A percentile compares a stretch with the other conserved stretches of the same genome.
Conservation (phyloP, 53 echinoderm and acorn worm species). For the Paelopatides confundens region DNA sequence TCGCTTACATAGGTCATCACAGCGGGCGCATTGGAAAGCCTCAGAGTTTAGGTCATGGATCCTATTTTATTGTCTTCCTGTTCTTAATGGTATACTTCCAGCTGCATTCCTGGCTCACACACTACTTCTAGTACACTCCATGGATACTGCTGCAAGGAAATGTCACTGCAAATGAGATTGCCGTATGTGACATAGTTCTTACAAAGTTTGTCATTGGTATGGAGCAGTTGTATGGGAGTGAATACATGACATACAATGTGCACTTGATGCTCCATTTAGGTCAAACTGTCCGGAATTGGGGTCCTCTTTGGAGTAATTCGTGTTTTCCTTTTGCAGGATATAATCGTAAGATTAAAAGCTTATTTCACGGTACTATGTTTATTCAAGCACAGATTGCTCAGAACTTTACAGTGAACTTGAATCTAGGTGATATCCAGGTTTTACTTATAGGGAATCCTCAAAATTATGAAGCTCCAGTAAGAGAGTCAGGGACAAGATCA, state of each 20-base stretch:
- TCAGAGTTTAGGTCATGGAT: constrained; percentile 68
- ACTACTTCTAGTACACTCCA: constrained; percentile 58
- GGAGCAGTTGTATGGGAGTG: constrained; percentile 29
- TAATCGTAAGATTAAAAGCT: constrained; percentile 14
- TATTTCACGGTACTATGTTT: constrained; percentile 40
- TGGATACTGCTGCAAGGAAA: constrained; percentile 42
- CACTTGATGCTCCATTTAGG: constrained; percentile 34
- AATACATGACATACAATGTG: constrained; percentile 50
- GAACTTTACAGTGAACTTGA: not conserved
- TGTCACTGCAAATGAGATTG: constrained; percentile 48
- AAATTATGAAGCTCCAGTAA: not conserved
- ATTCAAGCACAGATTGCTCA: constrained; percentile 24
- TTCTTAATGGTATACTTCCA: constrained; percentile 56
- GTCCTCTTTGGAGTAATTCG: constrained; percentile 48
- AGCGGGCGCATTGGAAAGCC: constrained; percentile 56
- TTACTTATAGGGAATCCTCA: not conserved
- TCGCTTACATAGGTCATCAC: constrained; percentile 39
- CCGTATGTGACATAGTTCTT: constrained; percentile 36
- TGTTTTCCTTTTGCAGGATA: constrained; percentile 25
- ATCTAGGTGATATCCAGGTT: not conserved
- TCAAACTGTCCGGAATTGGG: constrained; percentile 8
- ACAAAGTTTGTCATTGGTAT: constrained; percentile 54
- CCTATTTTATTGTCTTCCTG: constrained; percentile 52
- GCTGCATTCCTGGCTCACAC: constrained; percentile 39
- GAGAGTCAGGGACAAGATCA: not conserved